Conservation (phyloP, 35 echinoderm and acorn worm species). For the Hemicentrotus pulcherrimus region DNA sequence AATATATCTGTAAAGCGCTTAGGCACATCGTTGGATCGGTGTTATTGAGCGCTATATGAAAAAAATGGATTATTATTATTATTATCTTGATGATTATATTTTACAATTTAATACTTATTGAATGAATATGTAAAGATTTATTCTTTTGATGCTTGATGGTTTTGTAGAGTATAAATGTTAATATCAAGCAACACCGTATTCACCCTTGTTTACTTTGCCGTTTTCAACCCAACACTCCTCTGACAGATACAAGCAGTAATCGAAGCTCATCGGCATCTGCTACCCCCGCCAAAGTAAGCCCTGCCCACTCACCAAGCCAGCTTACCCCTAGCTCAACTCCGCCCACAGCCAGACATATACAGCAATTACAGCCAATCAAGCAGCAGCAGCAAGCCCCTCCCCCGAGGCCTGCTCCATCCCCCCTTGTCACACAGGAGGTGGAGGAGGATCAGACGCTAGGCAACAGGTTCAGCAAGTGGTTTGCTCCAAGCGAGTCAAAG, state of each 20-base stretch:
- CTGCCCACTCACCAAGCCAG: conserved; percentile 63
- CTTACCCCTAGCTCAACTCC: conserved; percentile 64
- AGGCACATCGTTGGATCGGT: too few species aligned
- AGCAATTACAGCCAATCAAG: conserved; percentile 42
- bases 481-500: conserved; percentile 70
- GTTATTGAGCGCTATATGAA: too few species aligned
- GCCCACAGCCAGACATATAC: conserved; percentile 29
- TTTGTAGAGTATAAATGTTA: too few species aligned
- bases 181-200: too few species aligned
- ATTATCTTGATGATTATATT: too few species aligned
- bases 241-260: conserved; percentile 62
- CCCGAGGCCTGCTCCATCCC: not conserved
- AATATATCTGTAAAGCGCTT: too few species aligned
- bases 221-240: too few species aligned
- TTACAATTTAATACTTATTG: too few species aligned
- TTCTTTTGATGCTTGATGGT: too few species aligned
- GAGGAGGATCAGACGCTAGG: conserved; percentile 59
- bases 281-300: conserved; percentile 74
- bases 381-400: conserved; percentile 19
- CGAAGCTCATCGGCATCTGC: conserved; percentile 47
- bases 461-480: conserved; percentile 84
- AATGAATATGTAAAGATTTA: too few species aligned
- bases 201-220: too few species aligned
- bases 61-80: too few species aligned
- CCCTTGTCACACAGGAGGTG: not conserved